phyloP scores from a whole-genome alignment of 2,113 vertebrate species.

The Rhinopomastus cyanomelas region DNA sequence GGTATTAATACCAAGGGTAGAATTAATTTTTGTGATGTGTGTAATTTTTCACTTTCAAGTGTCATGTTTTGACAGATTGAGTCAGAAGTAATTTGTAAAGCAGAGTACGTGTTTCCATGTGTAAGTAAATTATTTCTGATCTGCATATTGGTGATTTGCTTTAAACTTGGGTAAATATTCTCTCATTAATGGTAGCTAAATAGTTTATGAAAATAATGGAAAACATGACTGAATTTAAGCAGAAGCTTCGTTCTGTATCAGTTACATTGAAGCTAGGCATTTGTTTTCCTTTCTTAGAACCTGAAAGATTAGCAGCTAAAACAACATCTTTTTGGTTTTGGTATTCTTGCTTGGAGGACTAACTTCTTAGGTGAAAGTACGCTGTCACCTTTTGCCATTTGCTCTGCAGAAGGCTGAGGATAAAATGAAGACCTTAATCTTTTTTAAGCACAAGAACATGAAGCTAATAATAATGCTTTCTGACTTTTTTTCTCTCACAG shows the following conservation, averaged over 20 bases:
- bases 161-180: background rate
- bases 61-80: conserved; percentile 51
- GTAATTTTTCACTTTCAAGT: conserved; percentile 31
- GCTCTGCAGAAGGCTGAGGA: background rate
- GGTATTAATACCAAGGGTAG: background rate
- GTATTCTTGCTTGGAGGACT: background rate
- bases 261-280: background rate
- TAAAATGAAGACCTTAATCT: background rate
- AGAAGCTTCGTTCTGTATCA: background rate
- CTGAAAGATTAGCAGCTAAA: background rate
- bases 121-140: conserved; percentile 39
- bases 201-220: background rate
- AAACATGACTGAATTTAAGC: background rate
- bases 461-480: background rate
- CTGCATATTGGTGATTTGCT: background rate
- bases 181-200: background rate
- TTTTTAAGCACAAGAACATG: background rate
- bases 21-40: background rate
- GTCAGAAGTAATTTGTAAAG: conserved; percentile 43
- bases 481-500: background rate
- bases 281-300: background rate
- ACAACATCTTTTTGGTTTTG: background rate
- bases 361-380: background rate
- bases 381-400: background rate
- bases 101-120: background rate